Conservation (phyloP, 2,888 invertebrate genomes). For the Helobdella robusta region DNA sequence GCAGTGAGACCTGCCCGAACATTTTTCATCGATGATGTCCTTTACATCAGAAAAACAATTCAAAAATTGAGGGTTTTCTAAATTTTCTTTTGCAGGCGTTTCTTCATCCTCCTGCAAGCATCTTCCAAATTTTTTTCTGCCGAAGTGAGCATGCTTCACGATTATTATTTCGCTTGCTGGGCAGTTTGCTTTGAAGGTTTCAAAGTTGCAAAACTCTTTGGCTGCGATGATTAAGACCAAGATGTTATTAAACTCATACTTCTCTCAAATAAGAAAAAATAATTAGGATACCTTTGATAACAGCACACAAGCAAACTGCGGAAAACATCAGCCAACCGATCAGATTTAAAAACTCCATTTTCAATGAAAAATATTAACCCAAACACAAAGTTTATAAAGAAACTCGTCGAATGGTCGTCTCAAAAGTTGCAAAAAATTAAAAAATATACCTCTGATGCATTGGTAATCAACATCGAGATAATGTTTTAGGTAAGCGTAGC, state of each 20-base stretch:
- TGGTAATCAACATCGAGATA: neutral
- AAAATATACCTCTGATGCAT: constrained; percentile 13
- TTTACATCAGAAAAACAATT: neutral
- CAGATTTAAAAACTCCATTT: no score
- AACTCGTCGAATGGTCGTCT: no score
- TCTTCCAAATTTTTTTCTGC: neutral
- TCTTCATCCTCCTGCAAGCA: constrained; percentile 2
- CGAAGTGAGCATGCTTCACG: constrained; percentile 9
- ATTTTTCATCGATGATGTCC: neutral
- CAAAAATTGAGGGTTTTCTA: neutral
- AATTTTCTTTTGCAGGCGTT: neutral
- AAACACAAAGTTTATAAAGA: no score
- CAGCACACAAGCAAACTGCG: no score
- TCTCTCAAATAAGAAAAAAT: no score
- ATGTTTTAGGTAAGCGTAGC: constrained; percentile 7
- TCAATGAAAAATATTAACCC: no score
- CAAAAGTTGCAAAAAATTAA: no score
- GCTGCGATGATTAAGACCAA: no score
- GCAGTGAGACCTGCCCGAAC: constrained; percentile 7
- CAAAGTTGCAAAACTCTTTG: constrained; percentile 5
- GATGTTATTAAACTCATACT: no score
- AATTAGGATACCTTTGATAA: no score
- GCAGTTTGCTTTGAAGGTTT: constrained; percentile 11
- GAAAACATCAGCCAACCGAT: no score
- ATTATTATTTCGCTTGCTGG: neutral